Evolutionary conservation across 2,113 vertebrate genomes (phyloP).

Genomic region (Benitochromis conjunctus): DNA sequence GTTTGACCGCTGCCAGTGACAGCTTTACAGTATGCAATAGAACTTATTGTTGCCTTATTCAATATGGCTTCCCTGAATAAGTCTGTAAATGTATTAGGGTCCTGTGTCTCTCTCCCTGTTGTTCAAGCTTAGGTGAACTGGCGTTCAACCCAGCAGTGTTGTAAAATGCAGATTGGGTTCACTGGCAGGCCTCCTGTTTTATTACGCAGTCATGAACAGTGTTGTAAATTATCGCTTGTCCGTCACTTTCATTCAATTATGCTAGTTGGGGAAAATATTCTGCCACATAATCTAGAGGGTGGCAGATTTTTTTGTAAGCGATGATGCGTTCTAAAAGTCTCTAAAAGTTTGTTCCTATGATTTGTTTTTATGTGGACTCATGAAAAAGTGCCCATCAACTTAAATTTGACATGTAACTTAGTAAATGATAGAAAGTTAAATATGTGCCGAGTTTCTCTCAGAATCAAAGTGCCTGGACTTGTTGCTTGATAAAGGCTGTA

Average conservation of each 20-base stretch:
- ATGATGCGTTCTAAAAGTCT: background rate
- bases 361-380: background rate
- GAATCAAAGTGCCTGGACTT: background rate
- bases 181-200: conserved; percentile 68
- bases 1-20: conserved; percentile 54
- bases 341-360: background rate
- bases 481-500: background rate
- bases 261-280: background rate
- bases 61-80: conserved; percentile 63
- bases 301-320: background rate
- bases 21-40: conserved; percentile 70
- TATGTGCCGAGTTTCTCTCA: background rate
- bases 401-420: background rate
- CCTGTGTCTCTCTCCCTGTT: conserved; percentile 45
- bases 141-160: conserved; percentile 63
- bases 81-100: conserved; percentile 65
- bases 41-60: conserved; percentile 57
- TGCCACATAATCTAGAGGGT: background rate
- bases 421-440: background rate
- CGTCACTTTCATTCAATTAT: conserved; percentile 55
- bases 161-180: conserved; percentile 79
- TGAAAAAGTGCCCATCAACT: background rate
- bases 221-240: conserved; percentile 63
- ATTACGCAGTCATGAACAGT: conserved; percentile 60
- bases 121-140: conserved; percentile 54